These are phyloP conservation scores for Pemphigus obesinymphae DNA, from an alignment of 1,140 invertebrate species.

Conservation along the genomic window DNA sequence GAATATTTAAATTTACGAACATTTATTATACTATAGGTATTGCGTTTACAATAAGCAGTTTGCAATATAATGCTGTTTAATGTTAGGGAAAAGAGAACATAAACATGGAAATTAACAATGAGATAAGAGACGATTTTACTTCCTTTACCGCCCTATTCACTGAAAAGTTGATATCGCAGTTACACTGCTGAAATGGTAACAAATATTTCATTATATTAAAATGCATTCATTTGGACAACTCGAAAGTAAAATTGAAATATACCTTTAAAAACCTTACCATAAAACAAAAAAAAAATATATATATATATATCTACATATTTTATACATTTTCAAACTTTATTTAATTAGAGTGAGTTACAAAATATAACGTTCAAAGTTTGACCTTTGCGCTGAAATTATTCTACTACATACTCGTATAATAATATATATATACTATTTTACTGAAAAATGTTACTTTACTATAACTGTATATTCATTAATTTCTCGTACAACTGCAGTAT, in stretches of 20 bases:
- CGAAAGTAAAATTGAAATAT: background rate
- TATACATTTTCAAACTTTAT: background rate
- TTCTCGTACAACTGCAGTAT: too few relatives aligned
- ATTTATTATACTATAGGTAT: background rate
- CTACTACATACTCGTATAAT: too few relatives aligned
- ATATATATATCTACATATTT: background rate
- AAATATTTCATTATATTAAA: constrained; percentile 26
- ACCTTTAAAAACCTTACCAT: background rate
- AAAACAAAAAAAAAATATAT: background rate
- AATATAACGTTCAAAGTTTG: too few relatives aligned
- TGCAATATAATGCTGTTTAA: constrained; percentile 11
- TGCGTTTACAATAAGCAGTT: background rate
- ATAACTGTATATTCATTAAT: too few relatives aligned
- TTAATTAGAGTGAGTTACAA: background rate
- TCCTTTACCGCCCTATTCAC: background rate
- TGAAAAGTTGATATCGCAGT: constrained; percentile 19
- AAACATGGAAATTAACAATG: constrained; percentile 12
- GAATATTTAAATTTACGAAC: background rate
- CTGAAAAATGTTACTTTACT: too few relatives aligned
- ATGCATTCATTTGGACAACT: background rate
- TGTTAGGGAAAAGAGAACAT: constrained; percentile 9
- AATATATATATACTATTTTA: too few relatives aligned
- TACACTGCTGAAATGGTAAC: background rate
- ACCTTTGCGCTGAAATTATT: too few relatives aligned
- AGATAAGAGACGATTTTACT: constrained; percentile 21